Evolutionary conservation across 2,113 vertebrate species (phyloP).

Genomic region (Ibidorhyncha struthersii): DNA sequence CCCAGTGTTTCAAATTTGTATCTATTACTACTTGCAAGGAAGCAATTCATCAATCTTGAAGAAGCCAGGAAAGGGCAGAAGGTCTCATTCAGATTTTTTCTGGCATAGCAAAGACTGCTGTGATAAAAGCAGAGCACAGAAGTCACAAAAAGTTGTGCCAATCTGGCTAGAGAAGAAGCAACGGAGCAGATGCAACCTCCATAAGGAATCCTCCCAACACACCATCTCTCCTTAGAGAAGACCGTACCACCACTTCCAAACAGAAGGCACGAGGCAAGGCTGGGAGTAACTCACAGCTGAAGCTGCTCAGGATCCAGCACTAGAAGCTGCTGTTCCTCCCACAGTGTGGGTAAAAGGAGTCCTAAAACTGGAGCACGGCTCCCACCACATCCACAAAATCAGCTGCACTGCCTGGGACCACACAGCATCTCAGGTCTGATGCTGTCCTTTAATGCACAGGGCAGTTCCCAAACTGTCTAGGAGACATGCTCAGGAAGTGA

Average conservation of each 20-base stretch:
- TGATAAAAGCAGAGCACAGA: background rate
- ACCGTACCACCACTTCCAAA: background rate
- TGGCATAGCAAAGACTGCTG: background rate
- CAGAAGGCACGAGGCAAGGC: background rate
- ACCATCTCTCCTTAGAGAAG: background rate
- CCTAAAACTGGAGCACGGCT: background rate
- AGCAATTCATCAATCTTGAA: background rate
- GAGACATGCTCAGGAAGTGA: background rate
- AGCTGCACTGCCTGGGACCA: background rate
- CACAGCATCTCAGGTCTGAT: background rate
- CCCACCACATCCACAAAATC: background rate
- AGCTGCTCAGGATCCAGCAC: background rate
- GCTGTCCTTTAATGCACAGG: background rate
- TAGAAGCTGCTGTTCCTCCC: background rate
- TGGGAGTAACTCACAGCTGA: background rate
- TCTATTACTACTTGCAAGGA: background rate
- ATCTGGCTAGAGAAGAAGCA: background rate
- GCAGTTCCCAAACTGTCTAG: background rate
- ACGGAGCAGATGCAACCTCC: background rate
- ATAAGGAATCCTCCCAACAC: background rate
- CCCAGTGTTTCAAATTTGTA: background rate
- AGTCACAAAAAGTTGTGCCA: background rate
- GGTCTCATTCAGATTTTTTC: background rate
- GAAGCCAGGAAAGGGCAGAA: background rate
- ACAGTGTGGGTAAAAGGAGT: fast-evolving